These are phyloP conservation scores for Cataglyphis cursor DNA, from an alignment of 2,888 invertebrate species.

Conservation along the genomic window DNA sequence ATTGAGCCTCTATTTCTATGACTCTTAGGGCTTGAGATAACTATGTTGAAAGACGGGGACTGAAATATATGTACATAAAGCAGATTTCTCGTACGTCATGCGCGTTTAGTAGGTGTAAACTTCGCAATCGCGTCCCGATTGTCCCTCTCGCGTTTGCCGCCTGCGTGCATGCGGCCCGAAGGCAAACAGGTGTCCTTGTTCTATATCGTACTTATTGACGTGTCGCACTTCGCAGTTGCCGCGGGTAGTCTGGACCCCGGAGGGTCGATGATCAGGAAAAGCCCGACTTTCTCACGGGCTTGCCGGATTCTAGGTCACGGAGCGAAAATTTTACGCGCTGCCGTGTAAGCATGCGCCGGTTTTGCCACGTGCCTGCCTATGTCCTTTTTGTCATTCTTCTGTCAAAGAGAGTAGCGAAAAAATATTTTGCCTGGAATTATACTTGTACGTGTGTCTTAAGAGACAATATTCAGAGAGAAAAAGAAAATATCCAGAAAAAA, in stretches of 20 bases:
- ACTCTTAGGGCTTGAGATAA: background rate
- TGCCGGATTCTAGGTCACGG: conserved; percentile 44
- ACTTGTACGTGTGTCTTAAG: background rate
- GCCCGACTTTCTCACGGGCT: conserved; percentile 13
- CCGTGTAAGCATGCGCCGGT: conserved; percentile 43
- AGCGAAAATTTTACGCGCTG: conserved; percentile 46
- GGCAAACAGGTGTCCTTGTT: conserved; percentile 69
- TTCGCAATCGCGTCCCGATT: conserved; percentile 18
- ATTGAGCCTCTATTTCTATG: background rate
- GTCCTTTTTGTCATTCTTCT: background rate
- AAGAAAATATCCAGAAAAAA: background rate
- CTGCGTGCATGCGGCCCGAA: conserved; percentile 25
- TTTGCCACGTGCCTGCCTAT: conserved; percentile 43
- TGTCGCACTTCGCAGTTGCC: conserved; percentile 53
- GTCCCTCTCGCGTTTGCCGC: background rate
- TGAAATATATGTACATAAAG: conserved; percentile 1
- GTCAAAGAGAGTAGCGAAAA: background rate
- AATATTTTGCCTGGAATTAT: background rate
- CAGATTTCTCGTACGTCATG: conserved; percentile 22
- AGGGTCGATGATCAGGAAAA: conserved; percentile 57
- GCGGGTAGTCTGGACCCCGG: conserved; percentile 48
- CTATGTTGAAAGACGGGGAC: background rate
- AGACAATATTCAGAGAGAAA: background rate
- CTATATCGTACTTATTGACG: conserved; percentile 72
- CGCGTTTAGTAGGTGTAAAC: conserved; percentile 4